phyloP scores from a whole-genome alignment of 2,888 invertebrate species.

The Orthosia cruda region DNA sequence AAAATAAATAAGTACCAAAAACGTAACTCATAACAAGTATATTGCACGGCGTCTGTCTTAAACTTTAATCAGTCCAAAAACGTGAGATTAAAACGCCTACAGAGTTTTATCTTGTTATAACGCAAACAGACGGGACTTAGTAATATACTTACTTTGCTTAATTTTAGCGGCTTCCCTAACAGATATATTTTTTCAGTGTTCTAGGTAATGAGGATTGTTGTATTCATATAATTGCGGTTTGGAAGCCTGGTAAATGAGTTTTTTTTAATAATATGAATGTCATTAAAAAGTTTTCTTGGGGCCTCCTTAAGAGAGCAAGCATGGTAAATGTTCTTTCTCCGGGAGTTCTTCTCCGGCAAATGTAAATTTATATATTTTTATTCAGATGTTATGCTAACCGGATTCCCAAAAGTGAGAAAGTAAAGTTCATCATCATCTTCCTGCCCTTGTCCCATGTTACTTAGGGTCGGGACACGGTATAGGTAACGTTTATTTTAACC shows the following conservation, averaged over 20 bases:
- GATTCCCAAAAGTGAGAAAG: too few relatives aligned
- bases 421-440: too few relatives aligned
- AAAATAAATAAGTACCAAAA: conserved; percentile 45
- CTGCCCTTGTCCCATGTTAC: too few relatives aligned
- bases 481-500: too few relatives aligned
- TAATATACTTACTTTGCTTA: conserved; percentile 7
- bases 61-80: conserved; percentile 64
- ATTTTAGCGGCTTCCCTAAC: conserved; percentile 19
- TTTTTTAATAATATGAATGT: not conserved
- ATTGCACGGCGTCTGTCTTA: conserved; percentile 29
- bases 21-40: conserved; percentile 31
- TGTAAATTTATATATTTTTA: too few relatives aligned
- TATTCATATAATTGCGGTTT: not conserved
- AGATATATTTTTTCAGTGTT: not conserved
- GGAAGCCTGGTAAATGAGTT: not conserved
- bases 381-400: too few relatives aligned
- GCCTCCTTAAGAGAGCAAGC: too few relatives aligned
- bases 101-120: conserved; percentile 62
- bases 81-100: conserved; percentile 61
- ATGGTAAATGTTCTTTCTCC: not conserved
- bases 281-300: not conserved
- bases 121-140: conserved; percentile 28
- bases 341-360: too few relatives aligned
- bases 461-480: too few relatives aligned
- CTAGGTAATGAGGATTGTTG: conserved; percentile 4